phyloP scores from a whole-genome alignment of 1,140 invertebrate genomes.

The Drosophila persimilis region DNA sequence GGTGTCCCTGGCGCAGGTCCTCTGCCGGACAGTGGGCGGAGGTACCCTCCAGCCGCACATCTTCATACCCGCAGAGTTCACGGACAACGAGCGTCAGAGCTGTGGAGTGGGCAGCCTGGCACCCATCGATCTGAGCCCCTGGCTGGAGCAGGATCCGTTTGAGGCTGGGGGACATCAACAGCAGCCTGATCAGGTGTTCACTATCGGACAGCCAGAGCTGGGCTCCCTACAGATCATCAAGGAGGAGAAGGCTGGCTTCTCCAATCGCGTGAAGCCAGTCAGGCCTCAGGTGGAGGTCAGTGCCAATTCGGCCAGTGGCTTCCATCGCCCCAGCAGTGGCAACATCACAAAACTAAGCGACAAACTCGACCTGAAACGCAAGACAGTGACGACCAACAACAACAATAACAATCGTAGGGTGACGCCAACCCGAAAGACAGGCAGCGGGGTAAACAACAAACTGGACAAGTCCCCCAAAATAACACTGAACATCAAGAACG shows the following conservation, averaged over 20 bases:
- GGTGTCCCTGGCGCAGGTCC: conserved; percentile 90
- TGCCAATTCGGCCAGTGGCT: conserved; percentile 52
- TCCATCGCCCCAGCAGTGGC: conserved; percentile 44
- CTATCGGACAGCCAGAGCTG: conserved; percentile 37
- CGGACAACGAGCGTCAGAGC: conserved; percentile 69
- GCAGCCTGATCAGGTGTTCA: conserved; percentile 46
- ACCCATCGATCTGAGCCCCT: conserved; percentile 76
- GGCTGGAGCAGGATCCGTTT: conserved; percentile 81
- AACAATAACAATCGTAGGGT: conserved; percentile 52
- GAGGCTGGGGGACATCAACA: conserved; percentile 20
- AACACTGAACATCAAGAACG: conserved; percentile 55
- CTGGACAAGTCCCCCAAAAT: conserved; percentile 69
- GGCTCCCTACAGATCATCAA: conserved; percentile 37
- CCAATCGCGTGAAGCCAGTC: conserved; percentile 55
- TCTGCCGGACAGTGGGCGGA: conserved; percentile 86
- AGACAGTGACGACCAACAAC: conserved; percentile 49
- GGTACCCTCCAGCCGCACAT: conserved; percentile 81
- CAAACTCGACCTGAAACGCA: conserved; percentile 76
- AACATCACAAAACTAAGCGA: conserved; percentile 64
- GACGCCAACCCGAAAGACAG: conserved; percentile 42
- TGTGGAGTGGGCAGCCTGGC: conserved; percentile 67
- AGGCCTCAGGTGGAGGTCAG: conserved; percentile 55
- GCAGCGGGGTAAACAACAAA: conserved; percentile 67
- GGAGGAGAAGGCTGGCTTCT: conserved; percentile 72
- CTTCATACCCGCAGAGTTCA: conserved; percentile 72